Base-by-base conservation (phyloP, 2,797 vertebrate species). In the Neopelma chrysocephalum region DNA sequence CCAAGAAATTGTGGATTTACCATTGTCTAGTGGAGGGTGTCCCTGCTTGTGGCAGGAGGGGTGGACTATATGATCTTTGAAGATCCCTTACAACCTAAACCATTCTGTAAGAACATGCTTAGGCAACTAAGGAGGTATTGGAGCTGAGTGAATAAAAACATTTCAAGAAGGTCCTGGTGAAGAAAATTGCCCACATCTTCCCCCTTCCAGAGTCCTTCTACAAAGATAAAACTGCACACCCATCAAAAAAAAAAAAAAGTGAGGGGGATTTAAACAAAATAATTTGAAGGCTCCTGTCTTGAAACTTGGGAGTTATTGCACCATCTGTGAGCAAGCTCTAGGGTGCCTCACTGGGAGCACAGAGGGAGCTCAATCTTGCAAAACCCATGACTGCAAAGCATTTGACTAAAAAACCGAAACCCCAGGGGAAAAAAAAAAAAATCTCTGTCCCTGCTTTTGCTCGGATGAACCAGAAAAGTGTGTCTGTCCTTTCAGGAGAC, bases 181-280 rank as follows among this genome's bases (percentile, higher is more conserved):
- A 87, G 25, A 69, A 68, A 92, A 84, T 38, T 51, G 4, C 36
- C 58, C 31, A 22, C 5, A 15, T 42, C 31, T 62, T 54, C 3
- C 36, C 25, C 31, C 5, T 66, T 64, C 18, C 40, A 47, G 13
- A 66, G 38, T 11, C n/a, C 22, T 87, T 82, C 68, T 66, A 26
- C n/a, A 42, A 42, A 77, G n/a, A 64, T n/a, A 64, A 82, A 82
- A 81, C 27, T 10, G 40, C 21, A 19, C 18, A 69, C 6, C 7
- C 8, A 27, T 13, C 0, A 13, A 29, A 32, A 22, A 36, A 47
- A 27, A 7, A 16, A 29, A 9, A 25, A 22, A 8, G 0, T 1
- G 1, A 2, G 0, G 1, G 2, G 16, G 2, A 40, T 48, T 38
- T 9, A 13, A 66, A 65, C 61, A 56, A 25, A 56, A 27, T 2